Conservation (phyloP, 2,888 invertebrate species). For the Drosophila buzzatii region DNA sequence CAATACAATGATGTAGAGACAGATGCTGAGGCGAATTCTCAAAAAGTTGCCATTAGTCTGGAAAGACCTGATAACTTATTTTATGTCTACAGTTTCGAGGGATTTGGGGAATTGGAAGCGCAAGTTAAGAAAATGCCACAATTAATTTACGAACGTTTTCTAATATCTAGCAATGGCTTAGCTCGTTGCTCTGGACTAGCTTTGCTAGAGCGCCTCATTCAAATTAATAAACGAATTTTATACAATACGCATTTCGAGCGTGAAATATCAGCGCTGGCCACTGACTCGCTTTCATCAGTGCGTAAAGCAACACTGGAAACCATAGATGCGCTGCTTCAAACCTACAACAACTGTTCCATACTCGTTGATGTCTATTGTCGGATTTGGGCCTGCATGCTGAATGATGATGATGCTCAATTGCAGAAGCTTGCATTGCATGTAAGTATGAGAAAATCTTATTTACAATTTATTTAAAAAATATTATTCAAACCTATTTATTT, state of each 20-base stretch:
- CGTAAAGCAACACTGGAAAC: conserved; percentile 80
- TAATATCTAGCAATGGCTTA: conserved; percentile 70
- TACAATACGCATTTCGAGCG: conserved; percentile 83
- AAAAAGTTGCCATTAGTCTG: conserved; percentile 77
- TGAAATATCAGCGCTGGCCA: conserved; percentile 75
- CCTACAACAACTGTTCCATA: conserved; percentile 82
- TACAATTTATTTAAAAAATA: neutral
- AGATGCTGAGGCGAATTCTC: conserved; percentile 62
- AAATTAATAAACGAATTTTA: conserved; percentile 81
- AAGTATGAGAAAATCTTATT: conserved; percentile 10
- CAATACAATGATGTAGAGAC: conserved; percentile 66
- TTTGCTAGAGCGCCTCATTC: conserved; percentile 78
- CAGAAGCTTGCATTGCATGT: conserved; percentile 81
- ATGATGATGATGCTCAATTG: conserved; percentile 80
- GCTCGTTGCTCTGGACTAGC: conserved; percentile 81
- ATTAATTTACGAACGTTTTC: conserved; percentile 75
- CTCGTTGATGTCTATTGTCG: conserved; percentile 84
- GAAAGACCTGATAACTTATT: conserved; percentile 69
- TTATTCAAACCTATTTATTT: neutral
- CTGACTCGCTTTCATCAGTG: conserved; percentile 79
- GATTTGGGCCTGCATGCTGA: conserved; percentile 82
- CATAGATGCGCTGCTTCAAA: conserved; percentile 77
- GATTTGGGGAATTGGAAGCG: conserved; percentile 71
- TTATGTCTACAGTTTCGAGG: conserved; percentile 81
- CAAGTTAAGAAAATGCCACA: conserved; percentile 78